Conservation (phyloP, 2,113 vertebrate genomes). For the Albula glossodonta region DNA sequence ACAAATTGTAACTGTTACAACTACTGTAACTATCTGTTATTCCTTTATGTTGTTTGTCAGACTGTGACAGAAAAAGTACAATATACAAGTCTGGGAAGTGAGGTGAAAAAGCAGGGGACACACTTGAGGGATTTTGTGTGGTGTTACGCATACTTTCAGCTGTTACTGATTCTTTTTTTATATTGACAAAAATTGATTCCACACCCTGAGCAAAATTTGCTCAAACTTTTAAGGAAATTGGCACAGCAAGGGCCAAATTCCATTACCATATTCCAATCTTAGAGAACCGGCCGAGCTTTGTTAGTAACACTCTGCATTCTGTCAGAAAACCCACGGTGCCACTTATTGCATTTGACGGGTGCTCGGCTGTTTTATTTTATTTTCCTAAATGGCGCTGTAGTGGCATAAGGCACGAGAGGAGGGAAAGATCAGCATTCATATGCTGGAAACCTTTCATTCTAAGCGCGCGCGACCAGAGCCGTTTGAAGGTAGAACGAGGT, state of each 20-base stretch:
- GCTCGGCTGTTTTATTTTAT: not conserved
- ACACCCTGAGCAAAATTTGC: not conserved
- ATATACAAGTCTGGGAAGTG: conserved; percentile 5
- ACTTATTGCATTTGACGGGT: not conserved
- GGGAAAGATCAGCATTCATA: not conserved
- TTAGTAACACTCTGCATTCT: not conserved
- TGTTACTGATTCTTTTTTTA: not conserved
- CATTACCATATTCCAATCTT: not conserved
- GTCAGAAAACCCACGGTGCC: not conserved
- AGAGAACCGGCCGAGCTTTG: not conserved
- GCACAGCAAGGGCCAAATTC: not conserved
- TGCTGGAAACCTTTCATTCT: not conserved
- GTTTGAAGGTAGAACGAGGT: conserved; percentile 42
- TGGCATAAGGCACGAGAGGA: not conserved
- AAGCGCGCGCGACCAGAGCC: not conserved
- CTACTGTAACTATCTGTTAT: not conserved
- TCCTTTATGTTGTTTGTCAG: not conserved
- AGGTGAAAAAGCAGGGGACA: not conserved
- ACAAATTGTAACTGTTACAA: too few relatives aligned
- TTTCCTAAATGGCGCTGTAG: not conserved
- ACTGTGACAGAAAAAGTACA: conserved; percentile 4
- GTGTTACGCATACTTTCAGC: not conserved
- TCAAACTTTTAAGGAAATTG: not conserved
- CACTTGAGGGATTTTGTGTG: not conserved
- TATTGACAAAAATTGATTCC: not conserved